Evolutionary conservation across 2,113 vertebrate species (phyloP).

Genomic region (Tenrec ecaudatus): DNA sequence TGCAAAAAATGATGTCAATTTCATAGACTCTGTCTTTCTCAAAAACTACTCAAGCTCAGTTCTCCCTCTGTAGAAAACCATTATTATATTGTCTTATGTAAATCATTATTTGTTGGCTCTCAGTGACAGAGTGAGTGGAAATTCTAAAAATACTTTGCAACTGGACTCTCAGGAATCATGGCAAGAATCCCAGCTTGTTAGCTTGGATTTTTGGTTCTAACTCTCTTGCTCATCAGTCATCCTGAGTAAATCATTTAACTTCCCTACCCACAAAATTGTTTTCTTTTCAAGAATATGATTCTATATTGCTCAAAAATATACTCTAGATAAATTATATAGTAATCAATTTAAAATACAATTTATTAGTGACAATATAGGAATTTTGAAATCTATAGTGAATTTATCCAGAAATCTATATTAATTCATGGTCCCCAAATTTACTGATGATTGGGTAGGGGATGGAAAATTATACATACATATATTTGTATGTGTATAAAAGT

Average conservation of each 20-base stretch:
- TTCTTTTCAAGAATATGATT: neutral
- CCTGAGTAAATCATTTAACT: neutral
- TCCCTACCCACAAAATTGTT: neutral
- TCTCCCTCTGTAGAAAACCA: slow-evolving; percentile 44
- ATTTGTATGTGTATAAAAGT: too few species aligned
- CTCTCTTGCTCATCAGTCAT: neutral
- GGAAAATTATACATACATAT: too few species aligned
- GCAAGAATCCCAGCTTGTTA: neutral
- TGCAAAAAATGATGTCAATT: slow-evolving; percentile 11
- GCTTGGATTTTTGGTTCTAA: neutral
- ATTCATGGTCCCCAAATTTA: slow-evolving; percentile 10
- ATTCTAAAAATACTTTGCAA: slow-evolving; percentile 69
- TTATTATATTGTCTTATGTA: slow-evolving; percentile 12
- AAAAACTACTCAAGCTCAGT: neutral
- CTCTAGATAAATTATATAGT: neutral
- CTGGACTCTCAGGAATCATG: slow-evolving; percentile 39
- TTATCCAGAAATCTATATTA: neutral
- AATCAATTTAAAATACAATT: neutral
- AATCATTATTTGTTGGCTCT: slow-evolving; percentile 55
- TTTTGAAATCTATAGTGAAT: neutral
- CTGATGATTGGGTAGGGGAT: neutral
- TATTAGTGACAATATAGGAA: neutral
- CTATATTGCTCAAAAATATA: neutral
- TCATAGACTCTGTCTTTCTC: slow-evolving; percentile 35
- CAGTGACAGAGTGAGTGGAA: slow-evolving; percentile 31